Base-by-base conservation (phyloP, 2,797 vertebrate species). In the Galago senegalensis region DNA sequence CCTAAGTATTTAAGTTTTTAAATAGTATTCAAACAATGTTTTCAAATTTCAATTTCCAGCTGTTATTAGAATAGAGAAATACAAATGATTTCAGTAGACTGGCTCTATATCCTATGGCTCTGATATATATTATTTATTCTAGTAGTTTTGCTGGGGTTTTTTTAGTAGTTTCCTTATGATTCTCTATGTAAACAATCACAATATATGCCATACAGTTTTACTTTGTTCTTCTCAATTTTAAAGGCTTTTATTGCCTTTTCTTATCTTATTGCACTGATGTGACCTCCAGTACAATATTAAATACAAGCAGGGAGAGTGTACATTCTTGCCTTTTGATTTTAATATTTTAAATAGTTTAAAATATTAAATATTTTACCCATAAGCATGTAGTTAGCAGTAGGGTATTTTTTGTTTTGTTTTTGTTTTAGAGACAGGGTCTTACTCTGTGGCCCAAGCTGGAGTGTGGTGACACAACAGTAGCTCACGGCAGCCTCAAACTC, bases 1-100 rank as follows among this genome's bases (percentile, higher is more conserved):
- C 27, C 49, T 83, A 61, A 82, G 58, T 87, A 67, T 73, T 91
- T 83, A 87, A 87, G 14, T 37, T 87, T 81, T 27, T 81, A 73
- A 29, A 70, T 75, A 67, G 46, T 61, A 85, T 67, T 56, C 40
- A 27, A 60, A 65, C 13, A 31, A 65, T 65, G 79, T 60, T 79
- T 70, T 46, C 75, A 81, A 65, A 12, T 80, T 86, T 85, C 61
- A 12, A 94, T 84, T 94, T 77, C 40, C 21, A 69, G 0, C 63
- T 40, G 27, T 65, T 72, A 73, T 49, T 46, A 87, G 29, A 31
- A 65, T 87, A 67, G 56, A 80, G 43, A 84, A 84, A 84, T 77
- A 84, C 29, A 79, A 72, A 84, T 25, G 7, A 63, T 63, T 86
- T 86, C 73, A 79, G n/a, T 23, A 77, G 43, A 56, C 4, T 85